A percentile compares a stretch with the other conserved stretches of the same genome.
Conservation (phyloP, 2,113 vertebrate genomes). For the Tringa solitaria region DNA sequence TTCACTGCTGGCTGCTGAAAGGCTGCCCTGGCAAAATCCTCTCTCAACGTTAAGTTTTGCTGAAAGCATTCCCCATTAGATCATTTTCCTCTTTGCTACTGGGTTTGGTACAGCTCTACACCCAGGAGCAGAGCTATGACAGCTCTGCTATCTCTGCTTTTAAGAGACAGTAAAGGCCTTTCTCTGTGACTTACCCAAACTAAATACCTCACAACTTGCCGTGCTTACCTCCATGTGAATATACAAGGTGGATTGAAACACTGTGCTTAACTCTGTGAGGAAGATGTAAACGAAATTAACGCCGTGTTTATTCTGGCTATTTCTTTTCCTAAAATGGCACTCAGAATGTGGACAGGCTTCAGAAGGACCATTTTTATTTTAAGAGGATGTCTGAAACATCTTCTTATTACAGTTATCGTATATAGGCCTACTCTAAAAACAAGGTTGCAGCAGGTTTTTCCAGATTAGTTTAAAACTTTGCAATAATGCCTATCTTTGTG, state of each 20-base stretch:
- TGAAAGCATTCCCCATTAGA: not conserved
- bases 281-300: not conserved
- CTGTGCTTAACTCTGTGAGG: not conserved
- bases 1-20: not conserved
- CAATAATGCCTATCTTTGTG: not conserved
- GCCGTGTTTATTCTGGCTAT: not conserved
- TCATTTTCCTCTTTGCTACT: not conserved
- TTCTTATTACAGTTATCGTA: not conserved
- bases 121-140: fast-evolving
- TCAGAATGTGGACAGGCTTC: not conserved
- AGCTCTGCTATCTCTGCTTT: not conserved
- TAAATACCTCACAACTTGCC: not conserved
- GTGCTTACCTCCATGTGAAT: not conserved
- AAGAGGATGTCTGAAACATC: not conserved
- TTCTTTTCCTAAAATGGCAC: not conserved
- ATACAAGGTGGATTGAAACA: not conserved
- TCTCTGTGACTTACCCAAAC: not conserved
- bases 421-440: not conserved
- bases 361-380: not conserved
- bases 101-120: not conserved
- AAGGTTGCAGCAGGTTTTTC: not conserved
- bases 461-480: not conserved
- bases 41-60: not conserved
- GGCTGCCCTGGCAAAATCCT: not conserved
- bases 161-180: not conserved